A percentile compares a stretch with the other conserved stretches of the same genome.
Evolutionary conservation across 2,888 invertebrate species (phyloP).

Genomic region (Megaustenia siamemsis): DNA sequence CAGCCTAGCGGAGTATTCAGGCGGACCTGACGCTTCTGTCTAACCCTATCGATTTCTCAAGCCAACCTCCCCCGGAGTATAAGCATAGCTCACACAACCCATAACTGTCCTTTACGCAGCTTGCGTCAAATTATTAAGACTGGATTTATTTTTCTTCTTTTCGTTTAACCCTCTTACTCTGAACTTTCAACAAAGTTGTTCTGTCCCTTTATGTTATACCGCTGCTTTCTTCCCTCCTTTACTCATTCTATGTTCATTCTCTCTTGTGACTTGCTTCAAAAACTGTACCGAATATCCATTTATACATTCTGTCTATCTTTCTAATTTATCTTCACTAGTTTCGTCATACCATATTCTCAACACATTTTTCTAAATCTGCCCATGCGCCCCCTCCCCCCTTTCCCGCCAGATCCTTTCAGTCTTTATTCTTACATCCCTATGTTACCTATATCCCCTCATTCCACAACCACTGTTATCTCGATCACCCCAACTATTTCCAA

Average conservation of each 20-base stretch:
- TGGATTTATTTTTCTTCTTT: not conserved
- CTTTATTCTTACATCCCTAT: not conserved
- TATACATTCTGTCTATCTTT: not conserved
- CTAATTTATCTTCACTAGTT: not conserved
- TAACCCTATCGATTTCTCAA: constrained; percentile 39
- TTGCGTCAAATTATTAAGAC: constrained; percentile 4
- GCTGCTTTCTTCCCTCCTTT: not conserved
- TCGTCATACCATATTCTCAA: not conserved
- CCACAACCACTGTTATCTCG: not conserved
- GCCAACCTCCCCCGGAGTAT: constrained; percentile 7
- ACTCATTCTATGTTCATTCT: constrained; percentile 4
- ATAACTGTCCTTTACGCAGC: not conserved
- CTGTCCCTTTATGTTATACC: constrained; percentile 1
- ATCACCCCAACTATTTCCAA: not conserved
- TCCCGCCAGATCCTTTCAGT: not conserved
- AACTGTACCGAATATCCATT: constrained; percentile 3
- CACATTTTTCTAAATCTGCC: not conserved
- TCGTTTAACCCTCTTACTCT: not conserved
- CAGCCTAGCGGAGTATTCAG: constrained; percentile 27
- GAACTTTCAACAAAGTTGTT: not conserved
- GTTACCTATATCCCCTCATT: not conserved
- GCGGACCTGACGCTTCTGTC: constrained; percentile 31
- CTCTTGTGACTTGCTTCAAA: not conserved
- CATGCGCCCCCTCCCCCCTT: not conserved
- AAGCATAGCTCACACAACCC: constrained; percentile 36